A percentile compares a stretch with the other conserved stretches of the same genome.
These are phyloP conservation scores for Andrena praecox DNA, from an alignment of 2,888 invertebrate species.

Conservation along the genomic window DNA sequence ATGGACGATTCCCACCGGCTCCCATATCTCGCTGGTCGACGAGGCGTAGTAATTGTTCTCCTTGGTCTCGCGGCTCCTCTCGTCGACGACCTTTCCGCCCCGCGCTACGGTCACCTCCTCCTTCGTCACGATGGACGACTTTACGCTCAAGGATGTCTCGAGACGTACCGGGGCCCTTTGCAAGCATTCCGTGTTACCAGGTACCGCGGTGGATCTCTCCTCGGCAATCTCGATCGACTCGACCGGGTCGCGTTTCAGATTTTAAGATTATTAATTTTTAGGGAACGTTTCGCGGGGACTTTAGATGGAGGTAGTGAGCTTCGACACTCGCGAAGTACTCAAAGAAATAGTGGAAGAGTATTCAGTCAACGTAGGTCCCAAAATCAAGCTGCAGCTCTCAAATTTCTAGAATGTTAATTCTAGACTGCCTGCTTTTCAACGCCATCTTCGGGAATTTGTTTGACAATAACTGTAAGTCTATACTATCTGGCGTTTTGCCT, in stretches of 20 bases:
- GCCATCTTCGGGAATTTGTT: too few species aligned
- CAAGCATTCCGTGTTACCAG: constrained; percentile 57
- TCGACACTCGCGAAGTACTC: too few species aligned
- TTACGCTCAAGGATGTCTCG: constrained; percentile 90
- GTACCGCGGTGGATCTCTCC: constrained; percentile 57
- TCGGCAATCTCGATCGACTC: neutral
- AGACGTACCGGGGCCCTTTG: constrained; percentile 88
- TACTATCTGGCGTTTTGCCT: too few species aligned
- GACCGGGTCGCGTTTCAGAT: neutral
- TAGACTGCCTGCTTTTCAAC: too few species aligned
- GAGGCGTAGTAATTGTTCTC: constrained; percentile 90
- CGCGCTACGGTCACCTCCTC: constrained; percentile 90
- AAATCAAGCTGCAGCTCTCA: too few species aligned
- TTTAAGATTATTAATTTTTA: too few species aligned
- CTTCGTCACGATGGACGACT: constrained; percentile 89
- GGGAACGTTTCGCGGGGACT: too few species aligned
- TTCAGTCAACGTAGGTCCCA: too few species aligned
- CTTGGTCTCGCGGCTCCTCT: constrained; percentile 89
- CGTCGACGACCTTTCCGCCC: constrained; percentile 90
- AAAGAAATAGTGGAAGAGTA: too few species aligned
- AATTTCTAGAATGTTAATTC: too few species aligned
- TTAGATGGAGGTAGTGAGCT: too few species aligned
- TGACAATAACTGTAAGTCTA: too few species aligned
- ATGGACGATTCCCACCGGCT: constrained; percentile 86
- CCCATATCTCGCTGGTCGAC: constrained; percentile 89